These are phyloP conservation scores for Spinus pinus DNA, from an alignment of 2,797 vertebrate genomes.

Conservation along the genomic window DNA sequence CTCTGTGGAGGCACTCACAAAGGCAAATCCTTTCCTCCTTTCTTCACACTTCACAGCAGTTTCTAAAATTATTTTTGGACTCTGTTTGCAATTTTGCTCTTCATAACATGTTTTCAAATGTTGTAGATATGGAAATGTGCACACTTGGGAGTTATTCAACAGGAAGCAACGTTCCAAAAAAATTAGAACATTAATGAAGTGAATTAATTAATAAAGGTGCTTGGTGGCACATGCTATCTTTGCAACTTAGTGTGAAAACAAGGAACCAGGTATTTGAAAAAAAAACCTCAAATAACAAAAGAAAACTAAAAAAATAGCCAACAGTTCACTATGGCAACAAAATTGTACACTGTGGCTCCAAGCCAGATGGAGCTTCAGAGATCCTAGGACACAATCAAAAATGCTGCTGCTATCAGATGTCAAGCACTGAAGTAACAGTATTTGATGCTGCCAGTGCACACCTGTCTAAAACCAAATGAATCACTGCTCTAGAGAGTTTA, in stretches of 20 bases:
- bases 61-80: not conserved
- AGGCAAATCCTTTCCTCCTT: not conserved
- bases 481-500: rapidly evolving
- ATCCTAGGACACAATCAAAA: not conserved
- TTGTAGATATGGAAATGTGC: not conserved
- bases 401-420: not conserved
- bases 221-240: not conserved
- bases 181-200: not conserved
- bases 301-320: not conserved
- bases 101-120: not conserved
- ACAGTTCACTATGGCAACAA: not conserved
- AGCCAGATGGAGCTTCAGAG: not conserved
- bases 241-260: not conserved
- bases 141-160: not conserved
- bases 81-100: not conserved
- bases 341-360: not conserved
- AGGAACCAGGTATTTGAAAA: not conserved
- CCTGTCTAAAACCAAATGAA: not conserved
- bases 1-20: not conserved
- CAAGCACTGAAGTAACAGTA: not conserved
- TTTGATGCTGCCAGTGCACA: not conserved
- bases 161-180: not conserved
- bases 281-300: not conserved
- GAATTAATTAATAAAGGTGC: not conserved
- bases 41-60: not conserved